Evolutionary conservation across 1,140 invertebrate genomes (phyloP).

Genomic region (Pachyrhynchus sulphureomaculatus): DNA sequence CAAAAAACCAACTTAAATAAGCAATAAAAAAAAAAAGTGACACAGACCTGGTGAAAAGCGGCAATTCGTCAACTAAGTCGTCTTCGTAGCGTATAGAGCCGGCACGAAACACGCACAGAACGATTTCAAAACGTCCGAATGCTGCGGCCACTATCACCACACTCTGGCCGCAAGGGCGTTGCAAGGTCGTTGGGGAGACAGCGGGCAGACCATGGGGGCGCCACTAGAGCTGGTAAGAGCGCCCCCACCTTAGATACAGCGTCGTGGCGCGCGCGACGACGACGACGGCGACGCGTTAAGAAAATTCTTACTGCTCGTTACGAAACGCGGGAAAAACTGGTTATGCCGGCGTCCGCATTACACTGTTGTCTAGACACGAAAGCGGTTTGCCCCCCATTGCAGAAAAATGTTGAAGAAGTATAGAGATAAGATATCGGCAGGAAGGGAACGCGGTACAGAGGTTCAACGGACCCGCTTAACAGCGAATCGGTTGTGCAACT

Average conservation of each 20-base stretch:
- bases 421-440: too few relatives aligned
- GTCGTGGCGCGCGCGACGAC: not conserved
- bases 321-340: too few relatives aligned
- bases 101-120: not conserved
- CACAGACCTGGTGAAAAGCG: conserved; percentile 13
- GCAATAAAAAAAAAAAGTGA: conserved; percentile 1
- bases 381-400: too few relatives aligned
- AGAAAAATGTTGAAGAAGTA: too few relatives aligned
- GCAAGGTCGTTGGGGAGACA: conserved; percentile 36
- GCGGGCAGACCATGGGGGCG: not conserved
- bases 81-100: conserved; percentile 3
- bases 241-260: not conserved
- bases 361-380: too few relatives aligned
- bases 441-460: too few relatives aligned
- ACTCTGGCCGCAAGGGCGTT: conserved; percentile 39
- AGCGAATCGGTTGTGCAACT: too few relatives aligned
- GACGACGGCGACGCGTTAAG: not conserved
- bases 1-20: not conserved
- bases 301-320: not conserved
- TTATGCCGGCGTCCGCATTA: not conserved
- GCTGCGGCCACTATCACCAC: conserved; percentile 34
- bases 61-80: not conserved
- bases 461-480: too few relatives aligned
- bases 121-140: conserved; percentile 21
- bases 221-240: not conserved